Evolutionary conservation across 1,140 invertebrate genomes (phyloP).

Genomic region (Tetragonula clypearis): DNA sequence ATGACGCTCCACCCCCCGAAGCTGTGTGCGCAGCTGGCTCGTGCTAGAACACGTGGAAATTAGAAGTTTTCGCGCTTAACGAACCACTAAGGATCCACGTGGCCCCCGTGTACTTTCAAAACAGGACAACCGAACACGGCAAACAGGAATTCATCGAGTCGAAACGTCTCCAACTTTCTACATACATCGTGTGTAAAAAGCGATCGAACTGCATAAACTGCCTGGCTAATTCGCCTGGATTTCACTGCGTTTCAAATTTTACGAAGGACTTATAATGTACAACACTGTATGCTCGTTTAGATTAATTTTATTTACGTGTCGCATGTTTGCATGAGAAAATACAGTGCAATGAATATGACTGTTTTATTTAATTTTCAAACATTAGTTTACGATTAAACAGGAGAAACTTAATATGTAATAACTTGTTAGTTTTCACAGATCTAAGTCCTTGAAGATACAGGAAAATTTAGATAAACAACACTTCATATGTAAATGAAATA

Average conservation of each 20-base stretch:
- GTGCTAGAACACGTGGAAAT: constrained; percentile 10
- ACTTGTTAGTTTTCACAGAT: too few relatives aligned
- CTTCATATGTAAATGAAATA: too few relatives aligned
- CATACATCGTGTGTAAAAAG: background rate
- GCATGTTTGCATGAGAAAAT: too few relatives aligned
- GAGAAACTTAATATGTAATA: too few relatives aligned
- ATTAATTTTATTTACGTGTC: background rate
- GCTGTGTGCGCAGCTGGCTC: constrained; percentile 6
- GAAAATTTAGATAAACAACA: too few relatives aligned
- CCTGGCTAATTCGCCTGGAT: background rate
- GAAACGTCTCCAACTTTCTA: background rate
- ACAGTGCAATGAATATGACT: too few relatives aligned
- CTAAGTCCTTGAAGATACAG: too few relatives aligned
- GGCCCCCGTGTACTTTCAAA: constrained; percentile 23
- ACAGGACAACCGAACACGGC: background rate
- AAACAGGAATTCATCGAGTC: background rate
- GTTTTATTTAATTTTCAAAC: too few relatives aligned
- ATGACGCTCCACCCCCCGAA: background rate
- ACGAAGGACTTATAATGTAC: background rate
- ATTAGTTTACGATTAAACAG: too few relatives aligned
- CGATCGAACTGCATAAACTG: background rate
- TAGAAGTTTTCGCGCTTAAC: constrained; percentile 43
- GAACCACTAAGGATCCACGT: constrained; percentile 26
- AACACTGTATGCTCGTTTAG: background rate
- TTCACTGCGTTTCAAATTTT: background rate